Evolutionary conservation across 1,140 invertebrate genomes (phyloP).

Genomic region (Chironomus striatipennis): DNA sequence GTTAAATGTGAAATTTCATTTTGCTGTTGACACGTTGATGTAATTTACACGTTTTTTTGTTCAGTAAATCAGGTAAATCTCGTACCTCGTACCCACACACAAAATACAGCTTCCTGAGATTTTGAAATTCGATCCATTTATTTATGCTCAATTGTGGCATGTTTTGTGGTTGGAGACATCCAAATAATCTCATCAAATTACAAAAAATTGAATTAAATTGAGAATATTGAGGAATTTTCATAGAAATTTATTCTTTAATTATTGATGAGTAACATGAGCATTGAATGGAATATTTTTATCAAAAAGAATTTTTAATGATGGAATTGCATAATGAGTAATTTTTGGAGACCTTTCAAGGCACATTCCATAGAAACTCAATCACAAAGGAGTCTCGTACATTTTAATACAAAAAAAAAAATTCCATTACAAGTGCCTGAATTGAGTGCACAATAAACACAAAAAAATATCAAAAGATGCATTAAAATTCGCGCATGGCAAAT

Average conservation of each 20-base stretch:
- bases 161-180: background rate
- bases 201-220: no score
- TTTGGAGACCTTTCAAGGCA: background rate
- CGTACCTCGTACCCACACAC: background rate
- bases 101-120: background rate
- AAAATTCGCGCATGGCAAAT: background rate
- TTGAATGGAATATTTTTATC: background rate
- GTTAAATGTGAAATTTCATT: background rate
- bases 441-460: background rate
- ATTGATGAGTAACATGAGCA: background rate
- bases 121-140: background rate
- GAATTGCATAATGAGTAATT: background rate
- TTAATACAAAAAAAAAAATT: background rate
- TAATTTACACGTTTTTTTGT: background rate
- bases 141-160: background rate
- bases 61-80: background rate
- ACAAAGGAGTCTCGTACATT: background rate
- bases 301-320: background rate
- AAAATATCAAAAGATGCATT: background rate
- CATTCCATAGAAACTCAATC: background rate
- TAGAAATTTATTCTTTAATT: background rate
- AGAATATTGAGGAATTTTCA: background rate
- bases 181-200: slow-evolving; percentile 1
- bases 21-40: background rate
- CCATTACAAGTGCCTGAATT: background rate